Percentiles rank a stretch among this genome's conserved stretches.
Evolutionary conservation across 1,140 invertebrate species (phyloP).

Genomic region (Mya arenaria): DNA sequence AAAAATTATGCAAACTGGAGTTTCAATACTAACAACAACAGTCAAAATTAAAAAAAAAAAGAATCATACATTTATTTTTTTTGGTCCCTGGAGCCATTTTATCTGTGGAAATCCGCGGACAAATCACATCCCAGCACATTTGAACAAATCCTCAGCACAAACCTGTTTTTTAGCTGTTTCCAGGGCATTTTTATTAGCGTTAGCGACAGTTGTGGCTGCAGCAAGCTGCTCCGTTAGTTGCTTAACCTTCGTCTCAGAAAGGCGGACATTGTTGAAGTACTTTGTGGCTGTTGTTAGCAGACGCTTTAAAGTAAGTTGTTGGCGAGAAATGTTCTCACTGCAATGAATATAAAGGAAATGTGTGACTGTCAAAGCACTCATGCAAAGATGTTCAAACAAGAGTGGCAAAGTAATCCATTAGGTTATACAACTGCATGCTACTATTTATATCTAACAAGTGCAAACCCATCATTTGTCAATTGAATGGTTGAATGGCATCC

Average conservation of each 20-base stretch:
- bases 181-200: slow-evolving; percentile 60
- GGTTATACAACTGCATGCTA: too few relatives aligned
- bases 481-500: too few relatives aligned
- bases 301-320: slow-evolving; percentile 62
- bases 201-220: slow-evolving; percentile 62
- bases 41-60: background rate
- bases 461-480: too few relatives aligned
- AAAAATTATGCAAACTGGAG: too few relatives aligned
- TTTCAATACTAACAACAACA: background rate
- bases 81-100: background rate
- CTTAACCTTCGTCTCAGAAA: slow-evolving; percentile 61
- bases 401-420: too few relatives aligned
- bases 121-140: background rate
- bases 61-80: background rate
- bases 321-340: slow-evolving; percentile 66
- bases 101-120: too few relatives aligned
- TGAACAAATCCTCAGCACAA: background rate
- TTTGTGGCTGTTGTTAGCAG: slow-evolving; percentile 64
- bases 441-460: too few relatives aligned
- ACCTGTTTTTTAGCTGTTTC: slow-evolving; percentile 72
- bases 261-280: slow-evolving; percentile 59
- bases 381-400: too few relatives aligned
- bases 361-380: background rate
- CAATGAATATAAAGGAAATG: slow-evolving; percentile 20
- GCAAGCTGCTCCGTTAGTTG: slow-evolving; percentile 67